These are phyloP conservation scores for Oscheius sp. DNA, from an alignment of 1,140 invertebrate species.

Conservation along the genomic window DNA sequence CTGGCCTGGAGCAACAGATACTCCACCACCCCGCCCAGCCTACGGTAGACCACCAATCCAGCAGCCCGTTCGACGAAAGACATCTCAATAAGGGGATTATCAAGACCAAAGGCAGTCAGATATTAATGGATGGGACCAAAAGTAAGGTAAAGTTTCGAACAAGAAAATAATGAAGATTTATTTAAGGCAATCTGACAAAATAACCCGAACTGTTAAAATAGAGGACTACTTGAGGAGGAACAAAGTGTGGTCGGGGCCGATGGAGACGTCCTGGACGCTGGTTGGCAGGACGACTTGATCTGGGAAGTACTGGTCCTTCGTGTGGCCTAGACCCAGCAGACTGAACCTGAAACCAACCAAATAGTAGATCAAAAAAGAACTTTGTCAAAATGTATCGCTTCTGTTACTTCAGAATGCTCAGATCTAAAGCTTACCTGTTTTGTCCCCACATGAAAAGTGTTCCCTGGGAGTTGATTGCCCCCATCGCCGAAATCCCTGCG, in stretches of 20 bases:
- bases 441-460: conserved; percentile 29
- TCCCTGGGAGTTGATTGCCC: conserved; percentile 3
- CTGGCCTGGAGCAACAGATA: conserved; percentile 33
- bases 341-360: conserved; percentile 20
- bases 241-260: conserved; percentile 32
- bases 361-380: neutral
- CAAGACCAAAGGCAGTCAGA: neutral
- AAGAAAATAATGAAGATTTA: neutral
- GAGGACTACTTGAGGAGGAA: conserved; percentile 14
- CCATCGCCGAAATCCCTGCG: conserved; percentile 14
- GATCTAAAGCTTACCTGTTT: conserved; percentile 10
- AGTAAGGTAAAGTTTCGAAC: neutral
- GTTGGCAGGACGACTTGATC: conserved; percentile 15
- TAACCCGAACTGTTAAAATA: neutral
- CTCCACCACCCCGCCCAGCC: conserved; percentile 1
- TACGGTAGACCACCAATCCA: conserved; percentile 29
- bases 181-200: neutral
- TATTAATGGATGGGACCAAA: neutral
- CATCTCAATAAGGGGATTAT: neutral
- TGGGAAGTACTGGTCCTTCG: conserved; percentile 29
- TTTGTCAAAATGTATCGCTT: neutral
- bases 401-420: neutral
- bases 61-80: conserved; percentile 10
- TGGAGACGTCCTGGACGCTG: neutral
- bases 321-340: conserved; percentile 24